Conservation (phyloP, 2,888 invertebrate genomes). For the Dasysyrphus tricinctus region DNA sequence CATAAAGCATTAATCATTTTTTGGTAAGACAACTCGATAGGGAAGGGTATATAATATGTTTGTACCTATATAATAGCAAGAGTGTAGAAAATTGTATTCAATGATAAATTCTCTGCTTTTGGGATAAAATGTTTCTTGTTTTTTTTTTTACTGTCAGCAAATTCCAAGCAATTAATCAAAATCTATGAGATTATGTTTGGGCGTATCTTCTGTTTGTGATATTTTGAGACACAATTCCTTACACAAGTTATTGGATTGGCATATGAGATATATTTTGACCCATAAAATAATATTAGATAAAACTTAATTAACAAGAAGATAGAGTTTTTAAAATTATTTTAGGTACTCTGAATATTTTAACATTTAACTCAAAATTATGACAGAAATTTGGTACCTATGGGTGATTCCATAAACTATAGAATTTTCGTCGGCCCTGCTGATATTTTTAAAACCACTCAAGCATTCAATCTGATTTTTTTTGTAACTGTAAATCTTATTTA, state of each 20-base stretch:
- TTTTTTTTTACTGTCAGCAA: slow-evolving; percentile 21
- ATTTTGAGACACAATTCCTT: slow-evolving; percentile 27
- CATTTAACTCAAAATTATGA: no score
- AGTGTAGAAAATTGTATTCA: slow-evolving; percentile 36
- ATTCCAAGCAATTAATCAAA: slow-evolving; percentile 63
- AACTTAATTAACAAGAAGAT: no score
- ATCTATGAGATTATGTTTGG: slow-evolving; percentile 48
- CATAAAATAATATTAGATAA: not conserved
- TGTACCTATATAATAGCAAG: not conserved
- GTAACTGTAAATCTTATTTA: no score
- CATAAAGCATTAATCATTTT: slow-evolving; percentile 44
- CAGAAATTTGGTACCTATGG: no score
- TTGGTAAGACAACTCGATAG: slow-evolving; percentile 44
- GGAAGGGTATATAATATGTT: slow-evolving; percentile 8
- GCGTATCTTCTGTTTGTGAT: slow-evolving; percentile 56
- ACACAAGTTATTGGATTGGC: not conserved
- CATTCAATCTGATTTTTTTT: no score
- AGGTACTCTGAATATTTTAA: not conserved
- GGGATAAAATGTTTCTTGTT: slow-evolving; percentile 14
- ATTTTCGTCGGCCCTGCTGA: no score
- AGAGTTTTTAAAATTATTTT: not conserved
- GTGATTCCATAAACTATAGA: no score
- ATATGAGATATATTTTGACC: slow-evolving; percentile 1
- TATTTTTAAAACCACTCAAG: no score
- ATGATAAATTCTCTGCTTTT: slow-evolving; percentile 43